Conservation (phyloP, 2,113 vertebrate species). For the Neodon shergylaensis region DNA sequence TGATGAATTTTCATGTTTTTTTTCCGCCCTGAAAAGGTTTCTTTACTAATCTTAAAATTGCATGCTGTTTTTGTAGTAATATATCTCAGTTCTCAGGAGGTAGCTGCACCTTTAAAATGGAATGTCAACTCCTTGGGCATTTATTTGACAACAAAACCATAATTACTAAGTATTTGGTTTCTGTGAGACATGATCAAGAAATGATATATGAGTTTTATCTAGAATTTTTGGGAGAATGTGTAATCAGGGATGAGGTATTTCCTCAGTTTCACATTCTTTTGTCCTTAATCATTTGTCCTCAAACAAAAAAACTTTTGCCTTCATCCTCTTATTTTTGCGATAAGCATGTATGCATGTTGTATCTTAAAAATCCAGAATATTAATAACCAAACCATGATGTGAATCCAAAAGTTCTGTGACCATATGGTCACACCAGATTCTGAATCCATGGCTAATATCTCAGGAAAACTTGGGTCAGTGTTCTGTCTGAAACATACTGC, state of each 20-base stretch:
- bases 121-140: conserved; percentile 71
- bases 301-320: conserved; percentile 55
- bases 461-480: conserved; percentile 56
- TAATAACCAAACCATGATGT: conserved; percentile 44
- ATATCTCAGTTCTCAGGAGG: conserved; percentile 76
- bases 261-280: conserved; percentile 73
- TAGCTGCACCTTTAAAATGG: conserved; percentile 73
- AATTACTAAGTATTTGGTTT: conserved; percentile 75
- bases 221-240: conserved; percentile 79
- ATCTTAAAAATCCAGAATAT: conserved; percentile 56
- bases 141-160: conserved; percentile 65
- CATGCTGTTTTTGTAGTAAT: conserved; percentile 59
- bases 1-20: conserved; percentile 71
- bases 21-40: conserved; percentile 80
- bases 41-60: conserved; percentile 79
- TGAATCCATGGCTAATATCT: conserved; percentile 70
- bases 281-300: conserved; percentile 73
- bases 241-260: conserved; percentile 72
- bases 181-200: conserved; percentile 78
- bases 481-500: conserved; percentile 71
- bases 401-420: conserved; percentile 61
- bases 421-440: conserved; percentile 61
- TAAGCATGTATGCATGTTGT: conserved; percentile 43
- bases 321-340: conserved; percentile 65
- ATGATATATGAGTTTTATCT: conserved; percentile 78